Evolutionary conservation across 2,797 vertebrate species (phyloP).

Genomic region (Zalophus californianus): DNA sequence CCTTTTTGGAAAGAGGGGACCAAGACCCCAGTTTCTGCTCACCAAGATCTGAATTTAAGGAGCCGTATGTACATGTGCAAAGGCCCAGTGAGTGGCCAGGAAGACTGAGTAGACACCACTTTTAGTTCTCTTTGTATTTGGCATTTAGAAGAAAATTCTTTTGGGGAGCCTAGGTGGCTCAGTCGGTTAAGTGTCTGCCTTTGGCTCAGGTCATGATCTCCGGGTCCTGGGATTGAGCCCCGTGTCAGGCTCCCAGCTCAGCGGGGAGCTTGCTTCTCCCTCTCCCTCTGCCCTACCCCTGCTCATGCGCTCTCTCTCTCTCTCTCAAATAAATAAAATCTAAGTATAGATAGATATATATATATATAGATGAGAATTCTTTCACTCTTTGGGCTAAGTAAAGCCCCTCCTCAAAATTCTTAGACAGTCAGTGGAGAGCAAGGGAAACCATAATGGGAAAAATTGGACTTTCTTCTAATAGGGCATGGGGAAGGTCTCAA

Average conservation of each 20-base stretch:
- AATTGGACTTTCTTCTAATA: not conserved
- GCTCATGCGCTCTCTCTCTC: not conserved
- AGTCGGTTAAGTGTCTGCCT: not conserved
- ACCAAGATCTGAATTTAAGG: not conserved
- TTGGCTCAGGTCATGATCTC: not conserved
- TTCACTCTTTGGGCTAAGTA: not conserved
- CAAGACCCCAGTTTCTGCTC: not conserved
- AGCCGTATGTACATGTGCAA: not conserved
- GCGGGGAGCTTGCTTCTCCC: not conserved
- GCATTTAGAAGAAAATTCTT: not conserved
- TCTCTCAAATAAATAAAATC: not conserved
- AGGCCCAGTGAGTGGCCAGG: not conserved
- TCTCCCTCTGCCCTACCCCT: not conserved
- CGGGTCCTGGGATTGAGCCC: not conserved
- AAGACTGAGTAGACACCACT: not conserved
- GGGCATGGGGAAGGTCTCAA: not conserved
- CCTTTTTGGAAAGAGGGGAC: not conserved
- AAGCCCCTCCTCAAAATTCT: not conserved
- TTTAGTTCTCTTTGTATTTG: not conserved
- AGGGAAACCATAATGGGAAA: not conserved
- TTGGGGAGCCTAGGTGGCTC: not conserved
- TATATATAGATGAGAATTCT: not conserved
- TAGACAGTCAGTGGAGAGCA: not conserved
- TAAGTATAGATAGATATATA: not conserved
- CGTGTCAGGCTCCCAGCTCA: not conserved